Evolutionary conservation across 2,797 vertebrate species (phyloP).

Genomic region (Bradypus variegatus): DNA sequence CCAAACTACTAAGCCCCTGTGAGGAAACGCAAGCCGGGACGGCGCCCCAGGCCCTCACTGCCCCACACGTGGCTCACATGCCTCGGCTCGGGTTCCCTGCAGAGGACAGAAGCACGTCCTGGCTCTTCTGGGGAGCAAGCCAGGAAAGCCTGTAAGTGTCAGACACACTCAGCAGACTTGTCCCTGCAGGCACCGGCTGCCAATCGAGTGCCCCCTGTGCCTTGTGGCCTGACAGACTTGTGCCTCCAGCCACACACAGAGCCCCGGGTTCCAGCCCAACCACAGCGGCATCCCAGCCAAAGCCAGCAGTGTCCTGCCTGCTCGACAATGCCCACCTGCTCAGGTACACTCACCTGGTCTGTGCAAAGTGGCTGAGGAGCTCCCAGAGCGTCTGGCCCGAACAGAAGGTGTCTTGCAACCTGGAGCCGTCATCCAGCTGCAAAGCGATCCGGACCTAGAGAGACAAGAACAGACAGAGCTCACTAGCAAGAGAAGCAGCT

Average conservation of each 20-base stretch:
- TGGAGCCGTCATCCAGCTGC: constrained; percentile 87
- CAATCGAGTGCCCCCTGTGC: too few relatives aligned
- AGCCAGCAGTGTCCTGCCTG: neutral
- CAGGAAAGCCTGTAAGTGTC: too few relatives aligned
- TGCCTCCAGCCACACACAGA: neutral
- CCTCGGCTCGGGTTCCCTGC: neutral
- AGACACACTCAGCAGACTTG: too few relatives aligned
- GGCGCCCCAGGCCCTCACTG: neutral
- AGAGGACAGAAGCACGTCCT: neutral
- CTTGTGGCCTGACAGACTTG: too few relatives aligned
- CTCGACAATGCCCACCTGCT: neutral
- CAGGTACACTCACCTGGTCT: constrained; percentile 81
- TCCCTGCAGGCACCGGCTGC: too few relatives aligned
- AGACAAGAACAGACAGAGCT: neutral
- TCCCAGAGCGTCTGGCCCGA: constrained; percentile 89
- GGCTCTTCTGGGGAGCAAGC: too few relatives aligned
- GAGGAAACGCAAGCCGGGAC: neutral
- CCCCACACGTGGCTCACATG: neutral
- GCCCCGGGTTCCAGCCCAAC: neutral
- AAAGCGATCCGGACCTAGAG: constrained; percentile 87
- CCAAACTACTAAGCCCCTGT: too few relatives aligned
- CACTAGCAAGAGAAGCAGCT: neutral
- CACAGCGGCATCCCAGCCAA: neutral
- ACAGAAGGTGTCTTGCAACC: constrained; percentile 85
- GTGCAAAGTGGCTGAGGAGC: constrained; percentile 83